Base-by-base conservation (phyloP, 1,140 invertebrate genomes). In the Hylyphantes graminicola region DNA sequence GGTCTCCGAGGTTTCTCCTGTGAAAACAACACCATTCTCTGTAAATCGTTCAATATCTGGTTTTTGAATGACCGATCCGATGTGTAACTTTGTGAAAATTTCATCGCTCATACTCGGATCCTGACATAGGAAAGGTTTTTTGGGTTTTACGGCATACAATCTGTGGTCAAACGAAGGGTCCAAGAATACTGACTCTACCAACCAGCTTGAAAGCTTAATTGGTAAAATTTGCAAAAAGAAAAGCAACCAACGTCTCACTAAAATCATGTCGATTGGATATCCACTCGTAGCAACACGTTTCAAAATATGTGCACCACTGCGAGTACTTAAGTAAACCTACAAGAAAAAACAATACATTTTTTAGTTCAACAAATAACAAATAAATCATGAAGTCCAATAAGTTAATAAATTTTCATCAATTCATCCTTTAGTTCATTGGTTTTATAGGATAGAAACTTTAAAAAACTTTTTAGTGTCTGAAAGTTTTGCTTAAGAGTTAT, bases 21-120 rank as follows among this genome's bases (percentile, higher is more conserved):
- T 86, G 19, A 91, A 90, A 19, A 89, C 73, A 11, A 90, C 89
- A 19, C 86, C 87, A 50, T 89, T 85, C 78, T 86, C 86, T 12
- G 88, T 88, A 83, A 90, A 88, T 50, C 74, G 57, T 13, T 89
- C 86, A 8, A 90, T 88, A 74, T 90, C 88, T 50, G 87, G 87
- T 85, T 90, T 90, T 61, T 91, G 86, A 11, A 87, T 88, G 54
- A 92, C 88, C 13, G 88, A 85, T 12, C 92, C 92, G 21, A 86
- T 89, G 79, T 90, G 87, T 15, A 92, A 88, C 13, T 91, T 88
- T 83, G 91, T 90, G 7, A 91, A 89, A 9, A 92, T 51, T 48
- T 48, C 15, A 51, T 70, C 67, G n/a, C 53, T 70, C 12, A 70
- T 6, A 51, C 9, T 3, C 85, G 91, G 90, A 86, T 92, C 91